Conservation (phyloP, 1,140 invertebrate species). For the Homarus americanus region DNA sequence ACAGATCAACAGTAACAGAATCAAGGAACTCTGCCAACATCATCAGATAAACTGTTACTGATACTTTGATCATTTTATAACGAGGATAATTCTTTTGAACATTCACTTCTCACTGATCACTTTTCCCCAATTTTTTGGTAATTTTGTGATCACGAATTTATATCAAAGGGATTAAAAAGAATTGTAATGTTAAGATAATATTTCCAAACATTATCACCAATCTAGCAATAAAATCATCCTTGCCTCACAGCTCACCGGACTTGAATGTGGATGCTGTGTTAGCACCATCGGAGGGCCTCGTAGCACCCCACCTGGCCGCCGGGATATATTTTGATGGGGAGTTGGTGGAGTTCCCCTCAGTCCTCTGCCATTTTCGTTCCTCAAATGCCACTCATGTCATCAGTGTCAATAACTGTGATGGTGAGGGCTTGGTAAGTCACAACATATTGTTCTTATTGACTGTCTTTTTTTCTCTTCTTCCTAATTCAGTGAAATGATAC, state of each 20-base stretch:
- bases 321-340: not conserved
- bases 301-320: conserved; percentile 5
- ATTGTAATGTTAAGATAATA: not conserved
- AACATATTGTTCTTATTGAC: not conserved
- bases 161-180: not conserved
- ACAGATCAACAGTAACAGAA: no score
- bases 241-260: not conserved
- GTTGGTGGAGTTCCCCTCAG: not conserved
- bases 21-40: no score
- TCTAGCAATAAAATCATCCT: not conserved
- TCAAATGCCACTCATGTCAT: conserved; percentile 45
- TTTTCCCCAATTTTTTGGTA: not conserved
- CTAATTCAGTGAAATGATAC: no score
- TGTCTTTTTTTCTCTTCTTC: no score
- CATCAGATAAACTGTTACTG: no score
- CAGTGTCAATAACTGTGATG: conserved; percentile 39
- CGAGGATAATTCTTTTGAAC: not conserved
- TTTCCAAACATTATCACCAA: not conserved
- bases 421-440: conserved; percentile 10
- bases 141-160: not conserved
- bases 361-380: conserved; percentile 22
- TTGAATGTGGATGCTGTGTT: conserved; percentile 35
- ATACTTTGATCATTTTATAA: not conserved
- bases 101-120: not conserved
- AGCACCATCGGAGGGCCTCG: not conserved